Conservation (phyloP, 2,113 vertebrate species). For the Progne subis region DNA sequence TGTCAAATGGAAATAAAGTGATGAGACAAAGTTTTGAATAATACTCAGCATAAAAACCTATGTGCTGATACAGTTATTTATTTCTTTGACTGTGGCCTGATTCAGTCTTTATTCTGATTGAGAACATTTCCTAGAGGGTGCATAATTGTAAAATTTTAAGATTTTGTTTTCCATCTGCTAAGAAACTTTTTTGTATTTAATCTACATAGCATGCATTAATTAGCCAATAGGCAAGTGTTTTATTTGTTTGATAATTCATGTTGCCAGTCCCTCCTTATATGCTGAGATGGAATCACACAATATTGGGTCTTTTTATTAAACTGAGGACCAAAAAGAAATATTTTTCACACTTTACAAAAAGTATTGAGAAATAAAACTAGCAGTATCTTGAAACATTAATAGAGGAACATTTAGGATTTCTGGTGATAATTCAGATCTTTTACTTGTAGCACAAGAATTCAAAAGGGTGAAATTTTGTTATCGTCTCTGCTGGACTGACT, state of each 20-base stretch:
- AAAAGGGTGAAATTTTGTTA: not conserved
- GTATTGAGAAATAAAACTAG: not conserved
- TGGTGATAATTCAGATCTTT: not conserved
- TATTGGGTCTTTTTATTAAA: not conserved
- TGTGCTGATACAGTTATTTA: rapidly evolving
- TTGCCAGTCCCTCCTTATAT: not conserved
- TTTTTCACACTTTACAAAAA: not conserved
- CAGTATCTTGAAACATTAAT: not conserved
- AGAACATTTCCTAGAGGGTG: not conserved
- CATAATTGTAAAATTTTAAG: not conserved
- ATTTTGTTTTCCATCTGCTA: not conserved
- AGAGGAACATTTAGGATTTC: not conserved
- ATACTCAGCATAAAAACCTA: not conserved
- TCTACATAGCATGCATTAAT: not conserved
- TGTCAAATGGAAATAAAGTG: not conserved
- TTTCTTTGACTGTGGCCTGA: not conserved
- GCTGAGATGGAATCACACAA: not conserved
- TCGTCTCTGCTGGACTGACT: not conserved
- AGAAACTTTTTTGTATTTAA: not conserved
- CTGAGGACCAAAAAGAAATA: not conserved
- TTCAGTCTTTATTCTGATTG: not conserved
- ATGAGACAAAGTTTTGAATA: not conserved
- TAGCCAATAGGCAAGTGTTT: not conserved
- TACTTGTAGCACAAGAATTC: not conserved
- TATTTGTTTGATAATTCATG: not conserved